phyloP scores from a whole-genome alignment of 2,888 invertebrate species.

The Ptychoptera albimana region DNA sequence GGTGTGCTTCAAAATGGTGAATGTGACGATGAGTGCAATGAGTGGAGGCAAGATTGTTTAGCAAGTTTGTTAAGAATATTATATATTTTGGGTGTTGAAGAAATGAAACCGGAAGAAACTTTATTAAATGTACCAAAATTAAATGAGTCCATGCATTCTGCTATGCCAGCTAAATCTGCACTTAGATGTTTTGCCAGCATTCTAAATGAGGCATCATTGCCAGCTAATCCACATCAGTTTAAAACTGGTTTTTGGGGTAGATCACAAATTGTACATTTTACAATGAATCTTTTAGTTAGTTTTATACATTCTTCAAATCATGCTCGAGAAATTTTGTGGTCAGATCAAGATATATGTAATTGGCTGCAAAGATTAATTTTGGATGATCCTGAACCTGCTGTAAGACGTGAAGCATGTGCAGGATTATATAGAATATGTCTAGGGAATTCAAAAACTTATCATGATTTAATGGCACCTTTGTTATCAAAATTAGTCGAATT shows the following conservation, averaged over 20 bases:
- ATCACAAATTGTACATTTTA: slow-evolving; percentile 82
- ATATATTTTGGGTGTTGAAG: slow-evolving; percentile 65
- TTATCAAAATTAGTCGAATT: slow-evolving; percentile 66
- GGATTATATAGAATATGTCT: slow-evolving; percentile 80
- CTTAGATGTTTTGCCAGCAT: slow-evolving; percentile 74
- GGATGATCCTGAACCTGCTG: slow-evolving; percentile 85
- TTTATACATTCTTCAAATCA: slow-evolving; percentile 80
- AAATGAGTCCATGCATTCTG: slow-evolving; percentile 38
- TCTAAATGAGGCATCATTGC: slow-evolving; percentile 68
- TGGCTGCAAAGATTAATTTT: slow-evolving; percentile 75
- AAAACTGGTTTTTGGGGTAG: slow-evolving; percentile 88
- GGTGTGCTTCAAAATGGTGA: slow-evolving; percentile 66
- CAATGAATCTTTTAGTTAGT: slow-evolving; percentile 81
- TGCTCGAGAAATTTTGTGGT: slow-evolving; percentile 60
- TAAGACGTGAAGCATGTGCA: slow-evolving; percentile 80
- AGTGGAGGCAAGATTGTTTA: slow-evolving; percentile 91
- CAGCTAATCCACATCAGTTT: slow-evolving; percentile 67
- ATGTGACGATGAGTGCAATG: slow-evolving; percentile 35
- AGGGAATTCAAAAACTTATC: slow-evolving; percentile 39
- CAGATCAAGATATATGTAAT: slow-evolving; percentile 53
- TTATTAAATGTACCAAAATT: slow-evolving; percentile 50
- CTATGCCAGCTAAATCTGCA: slow-evolving; percentile 73
- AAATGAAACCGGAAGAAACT: slow-evolving; percentile 29
- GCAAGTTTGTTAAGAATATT: slow-evolving; percentile 73
- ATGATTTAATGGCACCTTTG: slow-evolving; percentile 57